Evolutionary conservation across 2,113 vertebrate species (phyloP).

Genomic region (Pelusios castaneus): DNA sequence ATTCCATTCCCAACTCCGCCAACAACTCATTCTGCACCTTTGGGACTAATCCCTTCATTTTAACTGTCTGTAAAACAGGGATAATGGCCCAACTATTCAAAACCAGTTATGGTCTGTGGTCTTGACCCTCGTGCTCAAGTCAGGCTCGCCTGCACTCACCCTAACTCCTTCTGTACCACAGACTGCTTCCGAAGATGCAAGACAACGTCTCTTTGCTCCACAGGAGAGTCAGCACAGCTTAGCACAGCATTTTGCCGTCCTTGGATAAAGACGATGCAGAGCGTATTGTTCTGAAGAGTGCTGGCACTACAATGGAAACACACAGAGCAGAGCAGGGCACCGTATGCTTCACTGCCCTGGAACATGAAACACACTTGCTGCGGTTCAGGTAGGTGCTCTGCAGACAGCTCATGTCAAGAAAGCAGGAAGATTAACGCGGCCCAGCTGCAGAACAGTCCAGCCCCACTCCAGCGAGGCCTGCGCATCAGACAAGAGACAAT

Average conservation of each 20-base stretch:
- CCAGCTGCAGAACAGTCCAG: background rate
- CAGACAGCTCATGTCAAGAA: background rate
- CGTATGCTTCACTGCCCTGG: background rate
- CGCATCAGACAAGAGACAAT: background rate
- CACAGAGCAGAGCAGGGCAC: background rate
- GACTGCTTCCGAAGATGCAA: background rate
- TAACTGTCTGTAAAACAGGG: background rate
- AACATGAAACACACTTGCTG: background rate
- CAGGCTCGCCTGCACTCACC: background rate
- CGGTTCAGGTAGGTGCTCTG: background rate
- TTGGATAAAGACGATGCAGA: background rate
- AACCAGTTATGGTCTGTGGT: background rate
- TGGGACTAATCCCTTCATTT: background rate
- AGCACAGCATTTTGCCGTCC: background rate
- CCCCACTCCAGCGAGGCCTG: background rate
- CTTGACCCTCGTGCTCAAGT: background rate
- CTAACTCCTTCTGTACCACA: background rate
- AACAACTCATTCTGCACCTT: background rate
- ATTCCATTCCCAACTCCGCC: background rate
- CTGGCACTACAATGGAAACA: background rate
- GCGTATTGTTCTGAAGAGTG: background rate
- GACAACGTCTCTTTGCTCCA: background rate
- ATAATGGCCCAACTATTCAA: background rate
- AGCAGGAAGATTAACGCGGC: fast-evolving
- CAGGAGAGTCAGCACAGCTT: fast-evolving